phyloP scores from a whole-genome alignment of 2,797 vertebrate species.

The Sebastes oblongus region DNA sequence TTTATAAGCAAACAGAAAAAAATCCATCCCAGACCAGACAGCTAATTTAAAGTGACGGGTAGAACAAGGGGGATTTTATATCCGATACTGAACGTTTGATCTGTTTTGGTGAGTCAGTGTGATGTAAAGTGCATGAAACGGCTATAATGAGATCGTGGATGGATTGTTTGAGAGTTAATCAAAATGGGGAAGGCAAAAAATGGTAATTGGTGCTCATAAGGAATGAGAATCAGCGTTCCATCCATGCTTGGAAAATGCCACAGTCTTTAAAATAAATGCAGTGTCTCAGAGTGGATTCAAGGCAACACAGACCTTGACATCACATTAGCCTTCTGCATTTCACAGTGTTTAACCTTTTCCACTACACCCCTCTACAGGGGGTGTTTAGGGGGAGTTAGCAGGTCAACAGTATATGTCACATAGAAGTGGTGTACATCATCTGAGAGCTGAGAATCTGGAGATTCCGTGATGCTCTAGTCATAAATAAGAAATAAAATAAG shows the following conservation, averaged over 20 bases:
- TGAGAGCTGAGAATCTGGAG: fast-evolving
- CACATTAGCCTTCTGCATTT: neutral
- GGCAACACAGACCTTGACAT: neutral
- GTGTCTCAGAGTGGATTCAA: neutral
- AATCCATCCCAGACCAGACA: constrained; percentile 59
- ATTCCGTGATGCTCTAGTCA: fast-evolving
- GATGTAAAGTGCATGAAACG: constrained; percentile 48
- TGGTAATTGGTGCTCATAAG: constrained; percentile 7
- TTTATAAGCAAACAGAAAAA: constrained; percentile 61
- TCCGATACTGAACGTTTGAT: constrained; percentile 52
- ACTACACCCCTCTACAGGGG: too few species aligned
- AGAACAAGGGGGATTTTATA: constrained; percentile 38
- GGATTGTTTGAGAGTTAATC: constrained; percentile 39
- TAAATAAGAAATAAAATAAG: too few species aligned
- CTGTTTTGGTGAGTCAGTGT: constrained; percentile 36
- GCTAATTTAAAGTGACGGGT: constrained; percentile 61
- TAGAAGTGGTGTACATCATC: too few species aligned
- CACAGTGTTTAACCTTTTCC: neutral
- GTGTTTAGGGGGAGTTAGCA: too few species aligned
- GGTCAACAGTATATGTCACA: too few species aligned
- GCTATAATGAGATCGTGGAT: constrained; percentile 25
- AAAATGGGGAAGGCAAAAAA: neutral
- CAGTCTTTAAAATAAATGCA: neutral
- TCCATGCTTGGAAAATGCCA: neutral
- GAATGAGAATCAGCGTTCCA: neutral